Percentiles rank a stretch among this genome's conserved stretches.
These are phyloP conservation scores for Cordilura impudica DNA, from an alignment of 2,888 invertebrate genomes.

Conservation along the genomic window DNA sequence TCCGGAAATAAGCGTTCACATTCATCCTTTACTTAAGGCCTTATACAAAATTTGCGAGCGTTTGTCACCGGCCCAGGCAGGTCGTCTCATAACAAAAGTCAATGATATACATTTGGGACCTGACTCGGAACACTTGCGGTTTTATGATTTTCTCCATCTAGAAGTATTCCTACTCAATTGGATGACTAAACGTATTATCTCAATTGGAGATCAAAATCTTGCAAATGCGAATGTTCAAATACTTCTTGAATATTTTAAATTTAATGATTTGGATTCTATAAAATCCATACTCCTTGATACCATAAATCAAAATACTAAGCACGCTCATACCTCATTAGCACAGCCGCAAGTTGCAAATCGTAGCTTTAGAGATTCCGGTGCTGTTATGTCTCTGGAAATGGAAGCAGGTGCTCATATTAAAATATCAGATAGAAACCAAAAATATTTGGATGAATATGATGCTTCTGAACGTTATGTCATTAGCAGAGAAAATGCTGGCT, in stretches of 20 bases:
- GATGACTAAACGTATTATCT: constrained; percentile 69
- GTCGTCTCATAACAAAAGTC: constrained; percentile 66
- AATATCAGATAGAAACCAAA: background rate
- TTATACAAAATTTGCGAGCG: constrained; percentile 78
- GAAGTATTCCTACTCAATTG: constrained; percentile 75
- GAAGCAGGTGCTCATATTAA: background rate
- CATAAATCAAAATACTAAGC: constrained; percentile 63
- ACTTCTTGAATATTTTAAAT: constrained; percentile 72
- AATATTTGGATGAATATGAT: constrained; percentile 21
- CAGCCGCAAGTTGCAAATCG: background rate
- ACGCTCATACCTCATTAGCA: background rate
- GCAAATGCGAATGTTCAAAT: constrained; percentile 69
- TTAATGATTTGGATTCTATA: constrained; percentile 67
- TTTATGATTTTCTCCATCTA: constrained; percentile 70
- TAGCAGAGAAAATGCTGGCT: constrained; percentile 69
- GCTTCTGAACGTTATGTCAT: constrained; percentile 66
- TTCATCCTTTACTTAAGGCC: constrained; percentile 78
- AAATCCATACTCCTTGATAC: constrained; percentile 68
- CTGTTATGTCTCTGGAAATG: constrained; percentile 26
- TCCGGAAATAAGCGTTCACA: constrained; percentile 71
- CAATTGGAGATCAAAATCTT: constrained; percentile 65
- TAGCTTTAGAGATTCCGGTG: constrained; percentile 41
- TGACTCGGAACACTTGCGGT: constrained; percentile 68
- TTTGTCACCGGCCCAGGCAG: constrained; percentile 71
- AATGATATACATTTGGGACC: constrained; percentile 64